Evolutionary conservation across 2,888 invertebrate species (phyloP).

Genomic region (Dynastes tityus): DNA sequence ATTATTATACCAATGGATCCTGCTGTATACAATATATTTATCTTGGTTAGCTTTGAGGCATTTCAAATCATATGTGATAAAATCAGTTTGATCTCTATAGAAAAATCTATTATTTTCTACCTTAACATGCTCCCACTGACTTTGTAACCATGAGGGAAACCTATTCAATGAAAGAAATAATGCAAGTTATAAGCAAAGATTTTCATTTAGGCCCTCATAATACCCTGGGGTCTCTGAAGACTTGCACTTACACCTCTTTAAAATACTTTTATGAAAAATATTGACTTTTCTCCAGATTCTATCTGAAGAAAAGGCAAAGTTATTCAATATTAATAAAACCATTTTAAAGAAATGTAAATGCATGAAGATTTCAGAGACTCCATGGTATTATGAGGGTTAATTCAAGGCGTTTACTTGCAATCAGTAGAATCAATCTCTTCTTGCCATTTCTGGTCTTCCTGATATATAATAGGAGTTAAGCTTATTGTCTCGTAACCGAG

Average conservation of each 20-base stretch:
- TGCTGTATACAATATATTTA: conserved; percentile 71
- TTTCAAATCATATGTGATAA: conserved; percentile 73
- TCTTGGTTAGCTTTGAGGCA: conserved; percentile 69
- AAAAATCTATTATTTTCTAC: conserved; percentile 71
- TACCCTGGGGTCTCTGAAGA: no score
- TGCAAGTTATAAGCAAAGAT: conserved; percentile 34
- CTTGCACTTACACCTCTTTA: no score
- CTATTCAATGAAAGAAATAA: conserved; percentile 60
- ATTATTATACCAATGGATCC: conserved; percentile 72
- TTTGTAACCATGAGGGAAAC: conserved; percentile 78
- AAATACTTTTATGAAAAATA: no score
- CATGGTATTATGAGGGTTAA: neutral
- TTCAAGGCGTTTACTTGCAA: conserved; percentile 63
- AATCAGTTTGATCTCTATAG: conserved; percentile 72
- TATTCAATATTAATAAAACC: no score
- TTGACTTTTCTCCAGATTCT: no score
- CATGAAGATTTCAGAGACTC: no score
- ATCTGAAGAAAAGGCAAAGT: no score
- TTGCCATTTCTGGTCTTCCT: conserved; percentile 66
- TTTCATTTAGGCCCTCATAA: neutral
- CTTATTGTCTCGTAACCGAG: conserved; percentile 75
- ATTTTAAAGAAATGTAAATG: no score
- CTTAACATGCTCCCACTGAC: conserved; percentile 75
- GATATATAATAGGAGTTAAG: conserved; percentile 65
- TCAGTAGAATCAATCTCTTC: conserved; percentile 63